These are phyloP conservation scores for Arremon brunneinucha DNA, from an alignment of 2,797 vertebrate species.

Conservation along the genomic window DNA sequence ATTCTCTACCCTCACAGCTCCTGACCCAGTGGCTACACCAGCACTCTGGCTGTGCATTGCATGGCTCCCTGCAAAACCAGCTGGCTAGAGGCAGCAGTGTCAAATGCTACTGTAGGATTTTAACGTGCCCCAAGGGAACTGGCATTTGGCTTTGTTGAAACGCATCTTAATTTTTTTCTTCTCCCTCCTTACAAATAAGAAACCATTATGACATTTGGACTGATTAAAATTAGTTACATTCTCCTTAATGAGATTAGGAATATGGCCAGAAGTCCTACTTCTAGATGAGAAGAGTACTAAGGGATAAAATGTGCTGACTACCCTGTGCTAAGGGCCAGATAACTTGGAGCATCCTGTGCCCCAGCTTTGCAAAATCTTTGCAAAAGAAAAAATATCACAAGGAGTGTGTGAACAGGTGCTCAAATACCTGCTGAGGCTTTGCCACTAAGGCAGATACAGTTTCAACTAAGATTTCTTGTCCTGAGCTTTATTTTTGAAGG, in stretches of 20 bases:
- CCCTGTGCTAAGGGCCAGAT: background rate
- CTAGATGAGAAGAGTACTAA: background rate
- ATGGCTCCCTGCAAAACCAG: background rate
- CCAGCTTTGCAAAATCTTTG: background rate
- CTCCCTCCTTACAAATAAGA: background rate
- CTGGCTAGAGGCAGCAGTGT: rapidly evolving
- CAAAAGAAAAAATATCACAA: background rate
- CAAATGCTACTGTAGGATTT: background rate
- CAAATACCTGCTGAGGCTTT: background rate
- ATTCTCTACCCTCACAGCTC: background rate
- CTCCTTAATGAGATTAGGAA: background rate
- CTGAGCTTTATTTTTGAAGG: background rate
- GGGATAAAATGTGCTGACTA: background rate
- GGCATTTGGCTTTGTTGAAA: background rate
- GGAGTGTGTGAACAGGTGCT: background rate
- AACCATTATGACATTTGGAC: background rate
- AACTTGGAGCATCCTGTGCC: background rate
- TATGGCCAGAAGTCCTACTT: background rate
- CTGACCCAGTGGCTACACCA: background rate
- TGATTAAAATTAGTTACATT: background rate
- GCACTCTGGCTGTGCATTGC: rapidly evolving
- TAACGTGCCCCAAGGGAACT: background rate
- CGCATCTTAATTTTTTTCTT: background rate
- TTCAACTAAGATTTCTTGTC: background rate
- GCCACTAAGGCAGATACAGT: background rate